phyloP scores from a whole-genome alignment of 2,797 vertebrate genomes.

The Percopsis omiscomaycus region DNA sequence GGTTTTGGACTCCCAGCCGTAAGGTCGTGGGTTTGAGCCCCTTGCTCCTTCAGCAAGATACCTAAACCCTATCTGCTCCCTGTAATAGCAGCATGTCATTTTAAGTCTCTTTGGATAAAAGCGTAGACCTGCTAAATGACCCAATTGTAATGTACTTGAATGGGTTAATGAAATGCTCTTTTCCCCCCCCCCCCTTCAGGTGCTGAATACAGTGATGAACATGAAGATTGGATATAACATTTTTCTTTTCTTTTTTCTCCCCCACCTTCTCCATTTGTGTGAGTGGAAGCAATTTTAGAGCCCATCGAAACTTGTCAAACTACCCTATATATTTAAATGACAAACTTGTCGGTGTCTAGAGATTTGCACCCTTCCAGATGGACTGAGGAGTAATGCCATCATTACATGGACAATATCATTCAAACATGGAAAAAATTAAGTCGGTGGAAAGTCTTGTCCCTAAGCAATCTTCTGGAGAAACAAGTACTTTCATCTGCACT shows the following conservation, averaged over 20 bases:
- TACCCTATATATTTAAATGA: conserved; percentile 29
- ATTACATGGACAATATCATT: conserved; percentile 52
- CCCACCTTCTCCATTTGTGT: background rate
- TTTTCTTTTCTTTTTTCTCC: background rate
- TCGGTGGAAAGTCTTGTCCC: conserved; percentile 54
- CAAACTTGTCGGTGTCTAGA: conserved; percentile 25
- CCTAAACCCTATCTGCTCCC: too few species aligned
- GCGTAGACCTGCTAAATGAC: too few species aligned
- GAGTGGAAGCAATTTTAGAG: background rate
- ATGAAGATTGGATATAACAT: conserved; percentile 12
- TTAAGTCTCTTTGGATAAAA: too few species aligned
- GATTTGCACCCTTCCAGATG: conserved; percentile 6
- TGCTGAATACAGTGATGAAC: conserved; percentile 29
- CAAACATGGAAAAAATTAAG: conserved; percentile 72
- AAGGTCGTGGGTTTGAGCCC: too few species aligned
- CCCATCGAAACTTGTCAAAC: conserved; percentile 12
- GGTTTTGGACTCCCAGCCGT: too few species aligned
- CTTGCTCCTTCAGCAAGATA: too few species aligned
- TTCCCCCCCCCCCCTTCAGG: conserved; percentile 38
- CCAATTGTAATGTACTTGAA: background rate
- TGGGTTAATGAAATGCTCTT: conserved; percentile 22
- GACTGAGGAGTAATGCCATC: conserved; percentile 62
- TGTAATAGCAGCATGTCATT: too few species aligned
- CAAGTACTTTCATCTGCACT: conserved; percentile 81
- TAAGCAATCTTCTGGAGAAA: conserved; percentile 55